phyloP scores from a whole-genome alignment of 2,113 vertebrate genomes.

The Vulpes vulpes region DNA sequence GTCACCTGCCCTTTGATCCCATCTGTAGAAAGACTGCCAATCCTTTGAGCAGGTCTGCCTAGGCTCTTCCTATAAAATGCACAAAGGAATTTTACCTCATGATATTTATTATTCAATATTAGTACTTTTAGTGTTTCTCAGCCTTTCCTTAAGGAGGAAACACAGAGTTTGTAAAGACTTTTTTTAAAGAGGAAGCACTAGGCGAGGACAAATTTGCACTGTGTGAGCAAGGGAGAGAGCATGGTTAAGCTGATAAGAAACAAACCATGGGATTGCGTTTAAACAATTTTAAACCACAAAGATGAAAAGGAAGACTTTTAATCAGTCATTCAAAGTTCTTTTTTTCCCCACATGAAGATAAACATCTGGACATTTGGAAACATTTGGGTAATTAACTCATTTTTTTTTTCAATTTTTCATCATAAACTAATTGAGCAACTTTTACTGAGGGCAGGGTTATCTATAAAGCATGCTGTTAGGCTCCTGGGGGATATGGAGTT shows the following conservation, averaged over 20 bases:
- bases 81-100: constrained; percentile 11
- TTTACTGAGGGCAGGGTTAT: constrained; percentile 28
- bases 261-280: background rate
- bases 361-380: constrained; percentile 65
- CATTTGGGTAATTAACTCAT: constrained; percentile 43
- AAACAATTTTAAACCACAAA: constrained; percentile 47
- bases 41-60: background rate
- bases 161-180: background rate
- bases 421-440: constrained; percentile 26
- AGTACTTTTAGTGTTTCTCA: constrained; percentile 42
- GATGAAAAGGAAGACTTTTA: constrained; percentile 51
- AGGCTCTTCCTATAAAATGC: constrained; percentile 9
- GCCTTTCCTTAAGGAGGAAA: constrained; percentile 25
- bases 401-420: constrained; percentile 53
- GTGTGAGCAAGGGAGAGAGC: background rate
- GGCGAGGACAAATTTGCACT: background rate
- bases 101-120: constrained; percentile 48
- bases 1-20: constrained; percentile 53
- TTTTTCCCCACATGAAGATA: background rate
- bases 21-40: background rate
- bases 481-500: background rate
- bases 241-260: constrained; percentile 14
- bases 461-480: background rate
- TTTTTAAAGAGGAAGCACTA: constrained; percentile 13
- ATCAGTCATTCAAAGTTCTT: background rate